Evolutionary conservation across 2,113 vertebrate genomes (phyloP), one percentile per base, ranked within the genome.

Genomic region (Proterorhinus semilunaris): DNA sequence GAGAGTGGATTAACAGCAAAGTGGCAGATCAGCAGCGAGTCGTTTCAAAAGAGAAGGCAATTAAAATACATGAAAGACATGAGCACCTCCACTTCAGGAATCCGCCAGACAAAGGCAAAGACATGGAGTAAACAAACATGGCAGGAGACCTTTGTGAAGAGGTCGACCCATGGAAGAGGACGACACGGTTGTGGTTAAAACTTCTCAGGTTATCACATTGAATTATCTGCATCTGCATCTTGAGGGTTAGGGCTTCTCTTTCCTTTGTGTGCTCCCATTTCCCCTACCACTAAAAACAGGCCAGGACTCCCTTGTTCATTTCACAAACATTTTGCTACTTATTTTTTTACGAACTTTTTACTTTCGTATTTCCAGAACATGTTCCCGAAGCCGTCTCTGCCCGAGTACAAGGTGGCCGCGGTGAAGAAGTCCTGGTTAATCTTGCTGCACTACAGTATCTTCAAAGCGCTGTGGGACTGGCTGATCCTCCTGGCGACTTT

Each of bases 381-480:
- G 84, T 97, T 97, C 81, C 95, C 95, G 84, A 95, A 95, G 68
- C 94, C 94, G 0, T 95, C 95, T 58, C 69, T 96, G 47, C 97
- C 97, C 0, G 97, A 98, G 87, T 99, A 99, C 93, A 99, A 99
- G 83, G 96, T 98, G 75, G 96, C 95, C 5, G 95, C 96, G 0
- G 92, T 98, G 65, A 93, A 95, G 94, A 96, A 96, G 83, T 95
- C 96, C 5, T 94, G 93, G 69, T 97, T 97, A 91, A 96, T 98
- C 89, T 93, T 99, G 82, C 94, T 98, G 42, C 97, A 98, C 92
- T 99, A 97, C 90, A 98, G 97, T 87, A 66, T 97, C 89, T 96
- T 92, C 90, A 98, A 99, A 86, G 96, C 97, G 0, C 63, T 98
- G 77, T 99, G 97, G 97, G 97, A 99, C 68, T 97, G 96, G 94